These are phyloP conservation scores for Apamea epomidion DNA, from an alignment of 2,888 invertebrate genomes.

Conservation along the genomic window DNA sequence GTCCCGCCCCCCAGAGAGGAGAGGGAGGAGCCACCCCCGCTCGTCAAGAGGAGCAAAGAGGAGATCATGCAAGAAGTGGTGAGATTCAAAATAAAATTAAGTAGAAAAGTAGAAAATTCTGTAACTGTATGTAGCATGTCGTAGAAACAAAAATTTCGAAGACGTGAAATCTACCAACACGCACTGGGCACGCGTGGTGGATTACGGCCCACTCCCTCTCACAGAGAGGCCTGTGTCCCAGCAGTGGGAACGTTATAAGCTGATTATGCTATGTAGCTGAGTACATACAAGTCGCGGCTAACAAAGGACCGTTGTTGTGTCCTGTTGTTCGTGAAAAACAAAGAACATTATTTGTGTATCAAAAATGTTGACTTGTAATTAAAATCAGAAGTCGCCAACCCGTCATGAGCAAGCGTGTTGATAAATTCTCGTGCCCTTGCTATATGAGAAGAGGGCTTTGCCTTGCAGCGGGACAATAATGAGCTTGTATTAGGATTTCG, in stretches of 20 bases:
- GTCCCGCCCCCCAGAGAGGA: conserved; percentile 58
- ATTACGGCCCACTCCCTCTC: background rate
- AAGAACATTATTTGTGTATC: background rate
- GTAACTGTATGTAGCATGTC: background rate
- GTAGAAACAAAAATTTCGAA: background rate
- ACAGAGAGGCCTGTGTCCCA: background rate
- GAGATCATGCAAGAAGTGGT: conserved; percentile 93
- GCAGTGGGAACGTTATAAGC: too few relatives aligned
- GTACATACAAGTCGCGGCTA: too few relatives aligned
- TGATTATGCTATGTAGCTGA: background rate
- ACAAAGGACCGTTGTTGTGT: too few relatives aligned
- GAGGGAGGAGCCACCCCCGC: conserved; percentile 71
- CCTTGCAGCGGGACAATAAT: too few relatives aligned
- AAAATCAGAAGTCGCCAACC: background rate
- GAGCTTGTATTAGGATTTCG: background rate
- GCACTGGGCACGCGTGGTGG: too few relatives aligned
- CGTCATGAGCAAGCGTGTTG: background rate
- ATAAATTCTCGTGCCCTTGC: background rate
- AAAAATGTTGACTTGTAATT: background rate
- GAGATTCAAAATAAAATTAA: conserved; percentile 39
- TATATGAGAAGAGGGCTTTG: background rate
- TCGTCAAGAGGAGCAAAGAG: conserved; percentile 88
- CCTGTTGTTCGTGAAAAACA: background rate
- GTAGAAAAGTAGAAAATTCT: background rate
- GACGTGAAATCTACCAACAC: background rate